These are phyloP conservation scores for Trachythela sp. DNA, from an alignment of 64 coral and sea anemone genomes.

Conservation along the genomic window DNA sequence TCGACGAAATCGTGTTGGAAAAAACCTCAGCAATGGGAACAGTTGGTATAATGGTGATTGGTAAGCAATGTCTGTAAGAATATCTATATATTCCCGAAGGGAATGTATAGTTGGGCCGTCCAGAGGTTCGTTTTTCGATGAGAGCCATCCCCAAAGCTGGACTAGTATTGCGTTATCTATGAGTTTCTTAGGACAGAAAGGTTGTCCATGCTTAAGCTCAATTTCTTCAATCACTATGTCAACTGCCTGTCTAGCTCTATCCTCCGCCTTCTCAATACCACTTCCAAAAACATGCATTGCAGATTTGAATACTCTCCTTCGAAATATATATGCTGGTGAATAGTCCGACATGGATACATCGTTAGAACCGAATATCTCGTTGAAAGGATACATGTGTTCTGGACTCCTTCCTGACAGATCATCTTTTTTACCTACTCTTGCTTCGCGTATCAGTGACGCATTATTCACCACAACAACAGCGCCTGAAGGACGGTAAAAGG, in stretches of 20 bases:
- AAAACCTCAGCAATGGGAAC: neutral
- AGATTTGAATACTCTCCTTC: neutral
- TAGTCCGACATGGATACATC: neutral
- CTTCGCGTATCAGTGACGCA: neutral
- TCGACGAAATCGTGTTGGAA: neutral
- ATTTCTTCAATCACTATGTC: neutral
- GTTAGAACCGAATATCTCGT: neutral
- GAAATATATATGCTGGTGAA: neutral
- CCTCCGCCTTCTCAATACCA: neutral
- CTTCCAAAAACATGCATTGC: slow-evolving; percentile 6
- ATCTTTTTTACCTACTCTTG: neutral
- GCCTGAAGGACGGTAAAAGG: neutral
- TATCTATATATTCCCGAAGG: too few species aligned
- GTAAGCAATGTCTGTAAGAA: neutral
- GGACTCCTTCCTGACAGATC: neutral
- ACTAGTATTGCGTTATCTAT: neutral
- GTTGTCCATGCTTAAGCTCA: neutral
- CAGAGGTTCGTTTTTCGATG: neutral
- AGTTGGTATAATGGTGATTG: neutral
- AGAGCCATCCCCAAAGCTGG: neutral
- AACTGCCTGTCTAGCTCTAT: neutral
- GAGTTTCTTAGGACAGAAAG: neutral
- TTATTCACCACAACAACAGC: neutral
- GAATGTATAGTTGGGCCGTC: neutral
- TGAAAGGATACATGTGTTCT: neutral